Base-by-base conservation (phyloP, 2,888 invertebrate genomes). In the Imbricaverruca yamaguchii region DNA sequence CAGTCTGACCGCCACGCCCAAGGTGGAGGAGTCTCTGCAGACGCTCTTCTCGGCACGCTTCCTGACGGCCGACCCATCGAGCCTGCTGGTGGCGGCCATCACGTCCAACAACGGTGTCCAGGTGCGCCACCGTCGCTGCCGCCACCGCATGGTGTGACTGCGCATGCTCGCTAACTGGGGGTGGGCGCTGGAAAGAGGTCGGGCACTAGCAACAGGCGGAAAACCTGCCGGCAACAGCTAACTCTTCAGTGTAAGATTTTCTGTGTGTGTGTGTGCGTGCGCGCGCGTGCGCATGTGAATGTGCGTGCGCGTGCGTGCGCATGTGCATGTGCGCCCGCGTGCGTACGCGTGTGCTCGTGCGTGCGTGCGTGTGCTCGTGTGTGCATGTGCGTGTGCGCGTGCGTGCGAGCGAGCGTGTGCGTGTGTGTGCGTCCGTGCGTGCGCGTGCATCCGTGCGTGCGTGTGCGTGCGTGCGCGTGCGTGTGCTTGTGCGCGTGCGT, bases 21-120 rank as follows among this genome's bases (percentile, higher is more conserved):
- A 25, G 23, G 79, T 79, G 13, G 79, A 79, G 79, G 79, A 79
- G 23, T 23, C 23, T 1, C 79, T 79, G 25, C 79, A 57, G 79
- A n/a, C 79, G 23, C 57, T 79, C 12, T 79, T 79, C 79, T 57
- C 79, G 23, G 79, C 79, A 0, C 57, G 56, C 56, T 79, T 79
- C 57, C 10, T n/a, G 9, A 23, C 79, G 25, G 12, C 56, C 23
- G 57, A 79, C 79, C 57, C 79, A 15, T 4, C 12, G 11, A 25
- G 23, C 18, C 79, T 79, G 57, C 57, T 79, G 13, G 79, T 79
- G 57, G 79, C 79, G 12, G 79, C 57, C 79, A 79, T 79, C 79
- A 79, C 79, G 0, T 79, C 79, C 23, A 79, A 79, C 79, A 79
- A 59, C 79, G 79, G 79, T 57, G 57, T 79, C 8, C 79, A 79